Base-by-base conservation (phyloP, 2,113 vertebrate genomes). In the Tichodroma muraria region DNA sequence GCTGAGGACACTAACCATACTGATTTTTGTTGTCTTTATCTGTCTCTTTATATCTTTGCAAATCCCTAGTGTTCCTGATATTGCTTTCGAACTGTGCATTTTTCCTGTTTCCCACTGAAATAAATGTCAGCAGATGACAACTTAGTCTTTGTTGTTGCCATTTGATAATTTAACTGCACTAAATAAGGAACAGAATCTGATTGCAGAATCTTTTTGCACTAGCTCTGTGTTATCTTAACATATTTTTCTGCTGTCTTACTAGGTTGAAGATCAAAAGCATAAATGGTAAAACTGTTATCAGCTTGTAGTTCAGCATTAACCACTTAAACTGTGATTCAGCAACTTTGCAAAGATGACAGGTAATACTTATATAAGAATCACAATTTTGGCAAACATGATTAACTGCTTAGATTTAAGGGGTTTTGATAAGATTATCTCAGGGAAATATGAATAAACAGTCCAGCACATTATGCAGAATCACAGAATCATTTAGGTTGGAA, bases 91-190 rank as follows among this genome's bases (percentile, higher is more conserved):
- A 83, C 37, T 42, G n/a, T 23, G 68, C 35, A 52, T 91, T 91
- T 45, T 95, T 86, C 68, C 68, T 78, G 71, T 90, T 96, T 92
- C 68, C 64, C 64, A 80, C 71, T 23, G 54, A 96, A 95, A 66
- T 91, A 96, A 96, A 96, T 92, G 90, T 80, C 94, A 95, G 60
- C 64, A 90, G 92, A 95, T 90, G 92, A 85, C 76, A 96, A 65
- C 42, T 94, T 91, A 54, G 37, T 80, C 80, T 93, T 92, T 86
- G 65, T 56, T 88, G 76, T 78, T 94, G 69, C 60, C 80, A 89
- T 76, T 95, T 4, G 4, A 72, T 80, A 93, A 78, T 86, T 90
- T 86, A 93, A 71, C 38, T 71, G 69, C 69, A 90, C 52, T 93
- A 90, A 94, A 83, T 2, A 56, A 50, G 65, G 77, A 94, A 56